Evolutionary conservation across 2,797 vertebrate species (phyloP).

Genomic region (Tarsius wallacei): DNA sequence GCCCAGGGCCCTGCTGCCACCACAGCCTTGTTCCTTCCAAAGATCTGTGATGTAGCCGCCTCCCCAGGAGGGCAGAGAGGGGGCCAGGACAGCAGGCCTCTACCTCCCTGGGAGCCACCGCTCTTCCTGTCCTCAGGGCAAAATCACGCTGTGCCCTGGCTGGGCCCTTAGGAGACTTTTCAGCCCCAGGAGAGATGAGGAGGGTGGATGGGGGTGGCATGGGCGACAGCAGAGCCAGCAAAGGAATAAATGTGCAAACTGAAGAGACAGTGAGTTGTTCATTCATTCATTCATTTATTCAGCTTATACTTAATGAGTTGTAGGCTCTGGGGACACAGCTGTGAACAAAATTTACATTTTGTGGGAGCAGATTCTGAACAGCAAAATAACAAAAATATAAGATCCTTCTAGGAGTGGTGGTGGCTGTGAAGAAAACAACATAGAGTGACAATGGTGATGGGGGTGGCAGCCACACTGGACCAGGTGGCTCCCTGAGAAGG

Average conservation of each 20-base stretch:
- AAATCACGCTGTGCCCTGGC: neutral
- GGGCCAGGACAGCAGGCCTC: neutral
- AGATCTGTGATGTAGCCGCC: too few relatives aligned
- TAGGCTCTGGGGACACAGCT: neutral
- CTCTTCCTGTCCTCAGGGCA: neutral
- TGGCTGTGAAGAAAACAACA: neutral
- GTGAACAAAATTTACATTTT: neutral
- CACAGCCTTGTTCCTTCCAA: neutral
- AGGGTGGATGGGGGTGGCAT: neutral
- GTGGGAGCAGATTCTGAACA: fast-evolving
- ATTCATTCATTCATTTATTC: neutral
- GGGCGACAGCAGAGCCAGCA: neutral
- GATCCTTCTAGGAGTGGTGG: neutral
- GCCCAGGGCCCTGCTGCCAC: neutral
- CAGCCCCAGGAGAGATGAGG: fast-evolving
- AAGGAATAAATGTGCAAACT: neutral
- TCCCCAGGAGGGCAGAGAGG: neutral
- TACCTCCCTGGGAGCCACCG: neutral
- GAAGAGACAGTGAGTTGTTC: neutral
- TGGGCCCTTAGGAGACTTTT: neutral
- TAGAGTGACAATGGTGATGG: fast-evolving
- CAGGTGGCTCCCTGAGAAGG: neutral
- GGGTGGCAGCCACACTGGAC: too few relatives aligned
- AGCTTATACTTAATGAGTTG: neutral
- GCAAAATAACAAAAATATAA: neutral